Percentiles rank a stretch among this genome's conserved stretches.
These are phyloP conservation scores for Actinopyga echinites DNA, from an alignment of 53 echinoderm and acorn worm genomes.

Conservation along the genomic window DNA sequence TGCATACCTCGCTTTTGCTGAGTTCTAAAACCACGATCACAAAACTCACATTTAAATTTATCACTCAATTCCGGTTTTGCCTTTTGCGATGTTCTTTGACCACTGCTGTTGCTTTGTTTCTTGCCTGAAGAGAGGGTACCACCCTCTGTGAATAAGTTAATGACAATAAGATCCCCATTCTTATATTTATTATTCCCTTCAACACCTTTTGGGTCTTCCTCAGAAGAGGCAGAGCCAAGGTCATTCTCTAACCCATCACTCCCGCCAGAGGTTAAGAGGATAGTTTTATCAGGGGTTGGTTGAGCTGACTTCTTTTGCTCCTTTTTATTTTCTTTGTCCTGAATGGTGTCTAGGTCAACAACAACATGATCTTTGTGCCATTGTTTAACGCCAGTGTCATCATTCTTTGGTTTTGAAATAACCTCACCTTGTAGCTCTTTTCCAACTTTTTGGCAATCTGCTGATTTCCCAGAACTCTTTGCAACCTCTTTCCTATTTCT, in stretches of 20 bases:
- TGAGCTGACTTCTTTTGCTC: neutral
- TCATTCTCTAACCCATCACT: neutral
- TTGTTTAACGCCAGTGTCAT: neutral
- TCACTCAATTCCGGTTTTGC: neutral
- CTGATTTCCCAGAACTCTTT: too few relatives aligned
- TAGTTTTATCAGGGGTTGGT: neutral
- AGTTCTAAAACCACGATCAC: neutral
- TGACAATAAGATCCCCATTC: slow-evolving; percentile 39
- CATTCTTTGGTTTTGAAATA: neutral
- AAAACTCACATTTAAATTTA: slow-evolving; percentile 20
- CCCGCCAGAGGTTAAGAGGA: neutral
- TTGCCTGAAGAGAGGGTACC: neutral
- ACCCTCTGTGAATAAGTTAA: slow-evolving; percentile 37
- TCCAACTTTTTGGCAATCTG: too few relatives aligned
- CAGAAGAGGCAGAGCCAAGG: neutral
- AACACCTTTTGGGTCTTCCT: neutral
- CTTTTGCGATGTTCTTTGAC: neutral
- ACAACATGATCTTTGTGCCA: neutral
- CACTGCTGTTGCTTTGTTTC: neutral
- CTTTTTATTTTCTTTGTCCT: slow-evolving; percentile 10
- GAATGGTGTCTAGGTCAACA: neutral
- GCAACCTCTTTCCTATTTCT: slow-evolving; percentile 5
- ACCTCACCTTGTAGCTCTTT: too few relatives aligned
- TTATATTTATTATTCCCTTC: neutral
- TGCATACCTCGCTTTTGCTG: slow-evolving; percentile 22